Base-by-base conservation (phyloP, 2,888 invertebrate genomes). In the Pomacea canaliculata region DNA sequence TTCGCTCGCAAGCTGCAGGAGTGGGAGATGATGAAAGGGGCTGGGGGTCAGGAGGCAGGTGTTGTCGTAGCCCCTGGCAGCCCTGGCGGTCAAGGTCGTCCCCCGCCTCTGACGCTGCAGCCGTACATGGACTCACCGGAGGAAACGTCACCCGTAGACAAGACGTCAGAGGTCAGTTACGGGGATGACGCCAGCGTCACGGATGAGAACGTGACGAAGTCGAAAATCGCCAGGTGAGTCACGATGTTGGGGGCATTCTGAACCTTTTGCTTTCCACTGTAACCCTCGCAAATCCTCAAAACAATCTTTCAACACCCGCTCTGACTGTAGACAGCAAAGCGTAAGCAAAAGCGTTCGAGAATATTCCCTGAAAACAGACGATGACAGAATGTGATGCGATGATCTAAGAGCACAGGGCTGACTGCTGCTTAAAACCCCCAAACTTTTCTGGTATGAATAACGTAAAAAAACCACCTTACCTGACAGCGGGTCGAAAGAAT, bases 1-100 rank as follows among this genome's bases (percentile, higher is more conserved):
- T 97, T 97, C 90, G 96, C 96, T 0, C 94, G 95, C 49, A 96
- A 96, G 87, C 92, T 97, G 0, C 96, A 96, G 90, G 96, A 97
- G 89, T 97, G 97, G 97, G 89, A 89, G 77, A 95, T 85, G 51
- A 84, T 82, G 68, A 87, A 86, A 79, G 85, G 85, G 0, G 63
- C 68, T 48, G 37, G 65, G 51, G 46, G 56, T 3, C 74, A 63
- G 66, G 73, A 67, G 13, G 7, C 23, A 7, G 74, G 69, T 48
- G 19, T 62, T 69, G 16, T 60, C 68, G 12, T 48, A 46, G 49
- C 62, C 73, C 37, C 48, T 37, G 27, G 56, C 63, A 7, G 60
- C 23, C 51, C 60, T 51, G 46, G 78, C 69, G 79, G 78, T 16
- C 80, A 81, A 63, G 78, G 76, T 23, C 73, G 80, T 73, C 86